These are phyloP conservation scores for Athalia circularis DNA, from an alignment of 2,888 invertebrate genomes.

Conservation along the genomic window DNA sequence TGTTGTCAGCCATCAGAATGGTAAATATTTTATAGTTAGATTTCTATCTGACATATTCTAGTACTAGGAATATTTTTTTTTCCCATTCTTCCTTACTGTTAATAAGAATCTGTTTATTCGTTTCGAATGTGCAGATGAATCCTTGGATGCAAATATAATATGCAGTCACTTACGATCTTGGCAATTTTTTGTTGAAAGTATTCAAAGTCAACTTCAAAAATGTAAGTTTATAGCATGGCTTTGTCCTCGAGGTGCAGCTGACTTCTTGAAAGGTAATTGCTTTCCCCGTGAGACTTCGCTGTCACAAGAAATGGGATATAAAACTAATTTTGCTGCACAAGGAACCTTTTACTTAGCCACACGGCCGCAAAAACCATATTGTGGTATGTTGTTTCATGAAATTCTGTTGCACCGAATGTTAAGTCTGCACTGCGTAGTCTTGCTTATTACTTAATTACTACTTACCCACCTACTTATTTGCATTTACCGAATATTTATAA, in stretches of 20 bases:
- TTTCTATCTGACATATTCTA: background rate
- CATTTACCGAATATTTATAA: background rate
- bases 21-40: conserved; percentile 64
- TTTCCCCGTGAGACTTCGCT: conserved; percentile 73
- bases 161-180: conserved; percentile 79
- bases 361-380: conserved; percentile 75
- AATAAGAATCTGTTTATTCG: background rate
- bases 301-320: conserved; percentile 69
- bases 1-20: conserved; percentile 76
- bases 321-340: conserved; percentile 66
- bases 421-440: too few relatives aligned
- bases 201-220: conserved; percentile 69
- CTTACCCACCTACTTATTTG: too few relatives aligned
- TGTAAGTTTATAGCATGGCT: conserved; percentile 77
- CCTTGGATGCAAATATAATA: conserved; percentile 75
- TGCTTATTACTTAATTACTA: too few relatives aligned
- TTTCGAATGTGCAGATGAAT: conserved; percentile 69
- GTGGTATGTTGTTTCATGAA: conserved; percentile 72
- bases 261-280: conserved; percentile 76
- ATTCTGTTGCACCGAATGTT: background rate
- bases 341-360: conserved; percentile 78
- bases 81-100: background rate
- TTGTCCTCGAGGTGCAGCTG: conserved; percentile 75
- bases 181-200: conserved; percentile 76
- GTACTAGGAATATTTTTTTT: too few relatives aligned